Evolutionary conservation across 2,888 invertebrate species (phyloP).

Genomic region (Xestia c-nigrum): DNA sequence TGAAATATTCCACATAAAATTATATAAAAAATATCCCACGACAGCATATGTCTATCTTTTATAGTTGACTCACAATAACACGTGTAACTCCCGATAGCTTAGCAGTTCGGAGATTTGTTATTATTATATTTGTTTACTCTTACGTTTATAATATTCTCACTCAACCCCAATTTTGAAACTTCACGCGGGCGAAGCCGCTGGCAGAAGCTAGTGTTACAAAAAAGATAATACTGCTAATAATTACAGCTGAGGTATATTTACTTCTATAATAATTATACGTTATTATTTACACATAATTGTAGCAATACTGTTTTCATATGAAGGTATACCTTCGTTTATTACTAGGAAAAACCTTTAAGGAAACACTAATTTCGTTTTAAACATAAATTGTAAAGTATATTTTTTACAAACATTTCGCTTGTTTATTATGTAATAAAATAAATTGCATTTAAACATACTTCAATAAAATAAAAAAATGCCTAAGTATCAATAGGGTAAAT

Average conservation of each 20-base stretch:
- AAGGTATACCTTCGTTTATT: not conserved
- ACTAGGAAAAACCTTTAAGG: not conserved
- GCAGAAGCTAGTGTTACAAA: no score
- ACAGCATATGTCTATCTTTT: no score
- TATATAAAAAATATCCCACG: no score
- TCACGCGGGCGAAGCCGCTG: no score
- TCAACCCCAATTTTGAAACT: no score
- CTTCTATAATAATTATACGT: not conserved
- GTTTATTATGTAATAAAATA: not conserved
- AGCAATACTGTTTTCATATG: not conserved
- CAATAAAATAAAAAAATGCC: not conserved
- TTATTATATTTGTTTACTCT: no score
- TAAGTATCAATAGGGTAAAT: not conserved
- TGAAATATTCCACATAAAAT: no score
- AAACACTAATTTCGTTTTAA: not conserved
- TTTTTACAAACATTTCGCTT: no score
- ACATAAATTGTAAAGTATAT: not conserved
- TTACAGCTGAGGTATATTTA: not conserved
- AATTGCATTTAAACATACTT: not conserved
- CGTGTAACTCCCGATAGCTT: no score
- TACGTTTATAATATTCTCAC: no score
- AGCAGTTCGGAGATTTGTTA: no score
- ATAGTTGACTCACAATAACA: no score
- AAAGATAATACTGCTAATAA: not conserved
- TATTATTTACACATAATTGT: not conserved